Conservation (phyloP, 1,140 invertebrate species). For the Aphaenogaster floridana region DNA sequence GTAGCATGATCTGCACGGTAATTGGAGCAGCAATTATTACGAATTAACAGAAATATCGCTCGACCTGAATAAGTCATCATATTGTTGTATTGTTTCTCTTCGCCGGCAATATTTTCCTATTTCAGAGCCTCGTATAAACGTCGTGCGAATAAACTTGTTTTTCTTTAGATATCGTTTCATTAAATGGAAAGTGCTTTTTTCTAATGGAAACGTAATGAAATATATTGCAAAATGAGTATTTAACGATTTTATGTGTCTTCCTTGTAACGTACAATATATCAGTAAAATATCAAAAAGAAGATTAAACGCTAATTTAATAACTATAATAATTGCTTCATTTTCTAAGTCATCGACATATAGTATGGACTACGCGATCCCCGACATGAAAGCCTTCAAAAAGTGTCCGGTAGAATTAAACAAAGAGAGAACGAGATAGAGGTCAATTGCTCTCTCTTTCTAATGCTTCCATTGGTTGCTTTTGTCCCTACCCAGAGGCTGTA, state of each 20-base stretch:
- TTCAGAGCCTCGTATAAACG: neutral
- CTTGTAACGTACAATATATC: neutral
- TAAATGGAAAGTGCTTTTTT: neutral
- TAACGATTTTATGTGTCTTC: neutral
- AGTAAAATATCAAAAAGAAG: neutral
- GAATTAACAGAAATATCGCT: slow-evolving; percentile 38
- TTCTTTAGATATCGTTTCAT: neutral
- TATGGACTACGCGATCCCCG: no score
- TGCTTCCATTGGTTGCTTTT: no score
- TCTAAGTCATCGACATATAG: no score
- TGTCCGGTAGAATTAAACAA: no score
- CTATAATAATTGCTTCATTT: neutral
- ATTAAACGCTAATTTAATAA: neutral
- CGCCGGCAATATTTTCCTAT: neutral
- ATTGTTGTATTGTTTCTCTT: neutral
- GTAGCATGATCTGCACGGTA: slow-evolving; percentile 46
- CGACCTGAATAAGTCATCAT: slow-evolving; percentile 1
- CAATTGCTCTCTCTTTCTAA: no score
- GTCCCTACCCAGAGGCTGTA: no score
- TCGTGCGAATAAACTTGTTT: neutral
- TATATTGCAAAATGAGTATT: neutral
- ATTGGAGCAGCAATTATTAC: slow-evolving; percentile 43
- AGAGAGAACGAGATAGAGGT: no score
- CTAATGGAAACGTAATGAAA: neutral
- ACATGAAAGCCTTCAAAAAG: no score